A percentile compares a stretch with the other conserved stretches of the same genome.
phyloP scores from a whole-genome alignment of 1,140 invertebrate species.

The Bombus confusus region DNA sequence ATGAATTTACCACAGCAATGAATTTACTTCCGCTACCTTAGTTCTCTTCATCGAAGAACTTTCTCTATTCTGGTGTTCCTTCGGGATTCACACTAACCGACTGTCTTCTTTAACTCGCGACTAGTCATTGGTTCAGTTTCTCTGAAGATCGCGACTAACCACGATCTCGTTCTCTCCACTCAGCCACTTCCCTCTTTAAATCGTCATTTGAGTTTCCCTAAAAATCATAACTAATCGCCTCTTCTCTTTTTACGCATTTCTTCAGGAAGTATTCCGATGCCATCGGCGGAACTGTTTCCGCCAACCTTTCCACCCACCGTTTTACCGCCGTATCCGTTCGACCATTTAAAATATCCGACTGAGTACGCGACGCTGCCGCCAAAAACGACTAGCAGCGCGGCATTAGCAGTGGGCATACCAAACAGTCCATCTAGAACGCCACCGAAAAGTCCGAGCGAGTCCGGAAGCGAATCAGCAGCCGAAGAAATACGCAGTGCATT shows the following conservation, averaged over 20 bases:
- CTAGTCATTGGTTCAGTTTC: no score
- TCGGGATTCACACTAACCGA: no score
- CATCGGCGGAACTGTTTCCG: slow-evolving; percentile 73
- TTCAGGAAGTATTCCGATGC: slow-evolving; percentile 77
- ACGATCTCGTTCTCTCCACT: slow-evolving; percentile 30
- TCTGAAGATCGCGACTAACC: no score
- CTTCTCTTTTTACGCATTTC: slow-evolving; percentile 11
- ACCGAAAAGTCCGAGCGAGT: slow-evolving; percentile 80
- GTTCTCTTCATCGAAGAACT: no score
- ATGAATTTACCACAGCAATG: no score
- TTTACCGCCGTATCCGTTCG: slow-evolving; percentile 73
- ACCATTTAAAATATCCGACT: slow-evolving; percentile 72
- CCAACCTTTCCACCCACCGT: slow-evolving; percentile 73
- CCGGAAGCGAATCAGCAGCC: slow-evolving; percentile 77
- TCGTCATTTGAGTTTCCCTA: not conserved
- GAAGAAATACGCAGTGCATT: slow-evolving; percentile 91
- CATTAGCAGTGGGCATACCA: slow-evolving; percentile 50
- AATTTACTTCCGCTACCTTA: no score
- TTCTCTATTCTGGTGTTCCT: no score
- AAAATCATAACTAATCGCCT: not conserved
- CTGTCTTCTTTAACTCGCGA: no score
- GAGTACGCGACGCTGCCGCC: slow-evolving; percentile 63
- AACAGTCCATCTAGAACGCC: slow-evolving; percentile 72
- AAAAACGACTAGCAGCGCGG: slow-evolving; percentile 3
- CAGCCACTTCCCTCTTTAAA: not conserved